Evolutionary conservation across 2,113 vertebrate species (phyloP).

Genomic region (Antechinus stuartii): DNA sequence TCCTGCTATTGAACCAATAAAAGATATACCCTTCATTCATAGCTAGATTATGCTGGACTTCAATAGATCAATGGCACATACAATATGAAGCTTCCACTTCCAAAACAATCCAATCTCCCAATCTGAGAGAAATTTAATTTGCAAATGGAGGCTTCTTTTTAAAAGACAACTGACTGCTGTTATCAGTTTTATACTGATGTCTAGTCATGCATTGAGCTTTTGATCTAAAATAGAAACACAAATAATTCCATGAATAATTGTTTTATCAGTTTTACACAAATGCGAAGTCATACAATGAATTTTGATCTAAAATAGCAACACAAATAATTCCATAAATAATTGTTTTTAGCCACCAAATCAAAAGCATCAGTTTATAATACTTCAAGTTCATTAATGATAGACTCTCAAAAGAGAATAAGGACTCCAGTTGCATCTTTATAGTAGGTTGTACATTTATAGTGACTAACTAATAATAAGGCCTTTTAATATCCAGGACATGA

Average conservation of each 20-base stretch:
- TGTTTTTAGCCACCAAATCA: conserved; percentile 21
- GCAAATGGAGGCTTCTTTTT: conserved; percentile 23
- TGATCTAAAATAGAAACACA: conserved; percentile 33
- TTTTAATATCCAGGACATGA: conserved; percentile 36
- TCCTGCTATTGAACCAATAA: neutral
- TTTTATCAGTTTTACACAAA: conserved; percentile 31
- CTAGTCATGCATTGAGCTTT: conserved; percentile 24
- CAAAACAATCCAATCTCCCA: neutral
- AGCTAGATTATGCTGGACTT: neutral
- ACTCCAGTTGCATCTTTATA: neutral
- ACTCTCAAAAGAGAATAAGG: conserved; percentile 14
- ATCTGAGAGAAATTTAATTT: conserved; percentile 9
- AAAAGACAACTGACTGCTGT: neutral
- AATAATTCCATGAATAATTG: no score
- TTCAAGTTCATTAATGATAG: conserved; percentile 57
- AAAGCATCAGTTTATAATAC: conserved; percentile 48
- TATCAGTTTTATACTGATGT: conserved; percentile 25
- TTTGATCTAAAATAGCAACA: conserved; percentile 51
- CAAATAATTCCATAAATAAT: conserved; percentile 44
- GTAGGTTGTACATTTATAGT: neutral
- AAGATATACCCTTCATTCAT: neutral
- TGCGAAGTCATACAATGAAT: conserved; percentile 9
- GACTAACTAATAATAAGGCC: conserved; percentile 23
- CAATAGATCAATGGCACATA: neutral
- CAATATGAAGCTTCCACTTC: neutral